A percentile compares a stretch with the other conserved stretches of the same genome.
Conservation (phyloP, 1,140 invertebrate species). For the Cyclina sinensis region DNA sequence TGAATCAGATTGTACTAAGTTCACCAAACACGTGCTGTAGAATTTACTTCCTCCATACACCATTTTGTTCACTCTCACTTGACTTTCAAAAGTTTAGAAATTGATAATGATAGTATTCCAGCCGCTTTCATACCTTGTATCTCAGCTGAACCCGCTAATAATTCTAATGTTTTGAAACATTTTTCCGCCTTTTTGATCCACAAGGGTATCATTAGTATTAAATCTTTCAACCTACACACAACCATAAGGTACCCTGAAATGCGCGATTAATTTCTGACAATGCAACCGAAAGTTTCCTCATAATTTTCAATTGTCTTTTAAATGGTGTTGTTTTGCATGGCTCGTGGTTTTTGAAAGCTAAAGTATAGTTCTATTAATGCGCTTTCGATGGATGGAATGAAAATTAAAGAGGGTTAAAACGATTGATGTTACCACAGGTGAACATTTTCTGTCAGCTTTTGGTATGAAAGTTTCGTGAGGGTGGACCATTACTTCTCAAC, state of each 20-base stretch:
- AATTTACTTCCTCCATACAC: neutral
- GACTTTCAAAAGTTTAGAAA: conserved; percentile 22
- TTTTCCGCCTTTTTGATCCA: conserved; percentile 57
- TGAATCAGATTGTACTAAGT: neutral
- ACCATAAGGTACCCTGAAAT: conserved; percentile 38
- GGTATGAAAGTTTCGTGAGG: conserved; percentile 1
- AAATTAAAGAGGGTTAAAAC: conserved; percentile 67
- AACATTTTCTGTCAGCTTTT: conserved; percentile 30
- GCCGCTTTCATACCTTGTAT: neutral
- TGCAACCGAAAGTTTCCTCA: conserved; percentile 33
- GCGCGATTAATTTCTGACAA: conserved; percentile 49
- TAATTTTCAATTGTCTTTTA: conserved; percentile 53
- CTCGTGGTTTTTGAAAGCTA: conserved; percentile 43
- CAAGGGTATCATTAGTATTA: conserved; percentile 58
- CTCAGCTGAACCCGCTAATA: conserved; percentile 22
- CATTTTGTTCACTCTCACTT: neutral
- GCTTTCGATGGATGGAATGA: conserved; percentile 54
- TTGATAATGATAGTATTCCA: conserved; percentile 37
- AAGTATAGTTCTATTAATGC: neutral
- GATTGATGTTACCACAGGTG: conserved; percentile 50
- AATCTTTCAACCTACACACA: neutral
- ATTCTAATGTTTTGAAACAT: conserved; percentile 38
- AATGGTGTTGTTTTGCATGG: conserved; percentile 54
- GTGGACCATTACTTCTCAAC: neutral
- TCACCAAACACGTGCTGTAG: neutral